A percentile compares a stretch with the other conserved stretches of the same genome.
Evolutionary conservation across 1,140 invertebrate species (phyloP).

Genomic region (Caenorhabditis inopinata): DNA sequence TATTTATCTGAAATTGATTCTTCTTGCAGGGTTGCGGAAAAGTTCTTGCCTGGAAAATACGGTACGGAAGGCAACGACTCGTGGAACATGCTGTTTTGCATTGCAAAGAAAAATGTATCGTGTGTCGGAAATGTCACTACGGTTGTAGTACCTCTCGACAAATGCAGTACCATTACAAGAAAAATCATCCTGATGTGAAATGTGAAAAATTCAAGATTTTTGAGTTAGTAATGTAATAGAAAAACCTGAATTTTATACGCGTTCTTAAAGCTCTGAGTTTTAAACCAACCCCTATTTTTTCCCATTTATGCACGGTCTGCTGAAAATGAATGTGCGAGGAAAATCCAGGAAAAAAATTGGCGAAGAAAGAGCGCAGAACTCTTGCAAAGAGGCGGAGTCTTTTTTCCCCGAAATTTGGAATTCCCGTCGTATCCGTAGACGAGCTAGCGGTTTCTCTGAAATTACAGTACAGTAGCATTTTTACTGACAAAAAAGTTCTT

Average conservation of each 20-base stretch:
- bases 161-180: neutral
- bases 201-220: neutral
- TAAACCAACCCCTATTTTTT: too few species aligned
- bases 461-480: too few species aligned
- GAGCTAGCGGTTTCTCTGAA: too few species aligned
- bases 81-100: neutral
- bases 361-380: too few species aligned
- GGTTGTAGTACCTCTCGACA: neutral
- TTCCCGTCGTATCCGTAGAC: too few species aligned
- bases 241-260: neutral
- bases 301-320: too few species aligned
- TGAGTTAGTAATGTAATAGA: neutral
- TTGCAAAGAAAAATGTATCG: neutral
- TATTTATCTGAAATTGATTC: too few species aligned
- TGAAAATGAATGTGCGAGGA: too few species aligned
- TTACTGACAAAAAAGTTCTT: too few species aligned
- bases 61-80: slow-evolving; percentile 4
- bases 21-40: neutral
- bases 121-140: neutral
- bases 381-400: too few species aligned
- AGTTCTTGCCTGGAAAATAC: neutral
- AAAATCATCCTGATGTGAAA: neutral
- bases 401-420: too few species aligned
- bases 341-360: too few species aligned
- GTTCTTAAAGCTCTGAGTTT: neutral